Base-by-base conservation (phyloP, 2,888 invertebrate genomes). In the Nymphalis polychloros region DNA sequence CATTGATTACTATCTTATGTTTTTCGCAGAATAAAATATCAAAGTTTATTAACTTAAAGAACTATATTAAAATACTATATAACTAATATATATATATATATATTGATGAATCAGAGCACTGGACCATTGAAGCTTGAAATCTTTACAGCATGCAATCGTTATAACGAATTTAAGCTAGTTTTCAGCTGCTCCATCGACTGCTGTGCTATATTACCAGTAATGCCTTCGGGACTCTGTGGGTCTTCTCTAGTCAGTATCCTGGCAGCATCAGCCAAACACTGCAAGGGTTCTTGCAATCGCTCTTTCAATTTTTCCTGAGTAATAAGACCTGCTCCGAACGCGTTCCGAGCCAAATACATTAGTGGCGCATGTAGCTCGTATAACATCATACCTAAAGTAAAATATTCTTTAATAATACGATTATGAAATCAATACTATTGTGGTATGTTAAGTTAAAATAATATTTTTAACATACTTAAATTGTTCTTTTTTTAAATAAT, bases 311-410 rank as follows among this genome's bases (percentile, higher is more conserved):
- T 93, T 0, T 94, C 93, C 52, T 93, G 93, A 41, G 93, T 92
- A 19, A 96, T 94, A 0, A 93, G 84, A 0, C 94, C 94, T 0
- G 93, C 91, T 59, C 93, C 93, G 78, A 94, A 96, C 69, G 94
- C 94, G 74, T 93, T 95, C 75, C 95, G 94, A 0, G 96, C 95
- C 72, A 96, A 79, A 75, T 95, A 93, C 83, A 97, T 94, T 10
- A 97, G 80, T 0, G 97, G 96, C 0, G 96, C 96, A 80, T 97
- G 97, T 17, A 97, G 86, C 83, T 97, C 97, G 81, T 97, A 97
- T 31, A 97, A 83, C 77, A 95, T 94, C 90, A 96, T 94, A 16
- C 96, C 97, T 94, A 82, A 0, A 76, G 75, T 20, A 48, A 27
- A 17, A 20, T 8, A 1, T 17, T 4, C 16, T 59, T 35, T 64